These are phyloP conservation scores for Adelges cooleyi DNA, from an alignment of 1,140 invertebrate genomes.

Conservation along the genomic window DNA sequence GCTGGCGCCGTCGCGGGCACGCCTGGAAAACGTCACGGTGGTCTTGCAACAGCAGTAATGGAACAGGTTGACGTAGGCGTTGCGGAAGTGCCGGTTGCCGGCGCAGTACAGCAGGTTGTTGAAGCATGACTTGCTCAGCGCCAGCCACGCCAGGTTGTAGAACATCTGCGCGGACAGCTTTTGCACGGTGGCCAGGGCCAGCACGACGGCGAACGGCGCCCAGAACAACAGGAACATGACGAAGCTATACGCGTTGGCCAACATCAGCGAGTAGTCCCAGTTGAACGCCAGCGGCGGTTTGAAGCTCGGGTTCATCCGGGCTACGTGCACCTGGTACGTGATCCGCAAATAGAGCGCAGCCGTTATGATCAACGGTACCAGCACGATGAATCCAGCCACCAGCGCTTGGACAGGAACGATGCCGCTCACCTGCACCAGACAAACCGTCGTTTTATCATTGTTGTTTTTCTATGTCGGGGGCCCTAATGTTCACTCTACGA, in stretches of 20 bases:
- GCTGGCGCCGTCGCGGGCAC: constrained; percentile 45
- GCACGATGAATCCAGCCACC: constrained; percentile 44
- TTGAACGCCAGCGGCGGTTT: constrained; percentile 50
- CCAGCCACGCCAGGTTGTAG: constrained; percentile 56
- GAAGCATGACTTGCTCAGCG: constrained; percentile 53
- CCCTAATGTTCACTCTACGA: too few species aligned
- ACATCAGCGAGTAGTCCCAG: constrained; percentile 50
- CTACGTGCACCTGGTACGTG: constrained; percentile 37
- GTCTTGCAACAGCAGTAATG: constrained; percentile 76
- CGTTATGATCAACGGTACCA: constrained; percentile 40
- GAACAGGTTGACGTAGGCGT: constrained; percentile 62
- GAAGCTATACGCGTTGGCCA: constrained; percentile 53
- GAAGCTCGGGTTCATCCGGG: constrained; percentile 44
- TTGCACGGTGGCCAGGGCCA: constrained; percentile 43
- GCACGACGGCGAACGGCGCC: constrained; percentile 51
- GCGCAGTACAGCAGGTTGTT: constrained; percentile 56
- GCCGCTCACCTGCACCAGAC: constrained; percentile 33
- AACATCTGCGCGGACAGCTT: constrained; percentile 43
- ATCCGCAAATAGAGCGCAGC: constrained; percentile 34
- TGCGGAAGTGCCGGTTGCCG: constrained; percentile 55
- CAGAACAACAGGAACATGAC: constrained; percentile 52
- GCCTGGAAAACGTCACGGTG: constrained; percentile 54
- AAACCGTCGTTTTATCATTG: too few species aligned
- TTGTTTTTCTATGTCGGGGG: neutral
- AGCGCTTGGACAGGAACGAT: constrained; percentile 43